Evolutionary conservation across 2,113 vertebrate genomes (phyloP).

Genomic region (Halichoeres trimaculatus): DNA sequence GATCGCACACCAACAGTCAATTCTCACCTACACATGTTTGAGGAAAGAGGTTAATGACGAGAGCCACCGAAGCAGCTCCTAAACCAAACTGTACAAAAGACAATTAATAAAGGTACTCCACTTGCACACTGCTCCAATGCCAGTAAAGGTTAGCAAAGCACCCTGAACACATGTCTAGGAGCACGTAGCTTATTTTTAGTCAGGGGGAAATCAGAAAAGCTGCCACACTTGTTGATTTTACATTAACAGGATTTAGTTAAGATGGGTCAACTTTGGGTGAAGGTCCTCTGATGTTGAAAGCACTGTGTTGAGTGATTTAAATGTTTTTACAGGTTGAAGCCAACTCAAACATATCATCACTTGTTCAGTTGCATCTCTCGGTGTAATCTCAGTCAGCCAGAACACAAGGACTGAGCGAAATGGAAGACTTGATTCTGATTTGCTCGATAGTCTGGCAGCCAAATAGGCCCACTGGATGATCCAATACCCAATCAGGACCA

Average conservation of each 20-base stretch:
- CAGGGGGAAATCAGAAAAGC: not conserved
- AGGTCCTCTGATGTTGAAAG: not conserved
- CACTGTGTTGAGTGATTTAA: not conserved
- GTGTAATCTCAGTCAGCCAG: not conserved
- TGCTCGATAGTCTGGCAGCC: too few relatives aligned
- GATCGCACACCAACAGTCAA: conserved; percentile 40
- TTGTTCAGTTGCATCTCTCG: not conserved
- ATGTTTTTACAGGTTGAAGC: not conserved
- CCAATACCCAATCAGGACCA: not conserved
- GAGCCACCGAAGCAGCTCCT: conserved; percentile 23
- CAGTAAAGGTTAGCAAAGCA: not conserved
- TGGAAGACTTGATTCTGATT: not conserved
- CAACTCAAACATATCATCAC: not conserved
- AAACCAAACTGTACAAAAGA: conserved; percentile 9
- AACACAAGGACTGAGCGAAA: not conserved
- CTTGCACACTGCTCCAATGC: not conserved
- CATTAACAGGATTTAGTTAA: not conserved
- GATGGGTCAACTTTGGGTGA: not conserved
- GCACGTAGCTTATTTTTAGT: not conserved
- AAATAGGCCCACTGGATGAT: not conserved
- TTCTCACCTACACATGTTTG: conserved; percentile 50
- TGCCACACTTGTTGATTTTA: not conserved
- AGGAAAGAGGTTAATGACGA: conserved; percentile 36
- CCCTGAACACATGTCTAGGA: not conserved
- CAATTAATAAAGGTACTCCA: not conserved